Conservation (phyloP, 2,113 vertebrate species). For the Rattus rattus region DNA sequence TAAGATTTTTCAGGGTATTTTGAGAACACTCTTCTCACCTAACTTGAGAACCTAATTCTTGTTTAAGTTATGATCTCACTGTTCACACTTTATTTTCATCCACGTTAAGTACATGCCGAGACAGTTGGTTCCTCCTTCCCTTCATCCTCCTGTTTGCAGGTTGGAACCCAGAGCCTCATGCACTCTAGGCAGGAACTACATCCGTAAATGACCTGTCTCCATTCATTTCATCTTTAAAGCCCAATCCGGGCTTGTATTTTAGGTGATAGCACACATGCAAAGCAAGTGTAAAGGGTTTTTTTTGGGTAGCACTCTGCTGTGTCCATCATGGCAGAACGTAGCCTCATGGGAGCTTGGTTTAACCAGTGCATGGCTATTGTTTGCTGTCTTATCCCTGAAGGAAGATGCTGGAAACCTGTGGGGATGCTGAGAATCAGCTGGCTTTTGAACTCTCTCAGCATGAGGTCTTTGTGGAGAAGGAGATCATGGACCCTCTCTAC, state of each 20-base stretch:
- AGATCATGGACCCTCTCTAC: constrained; percentile 95
- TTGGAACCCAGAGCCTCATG: background rate
- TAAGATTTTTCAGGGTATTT: background rate
- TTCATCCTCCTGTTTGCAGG: background rate
- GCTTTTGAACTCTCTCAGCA: constrained; percentile 95
- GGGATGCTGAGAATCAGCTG: constrained; percentile 95
- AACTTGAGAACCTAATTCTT: background rate
- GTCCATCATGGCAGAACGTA: background rate
- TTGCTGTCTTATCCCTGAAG: constrained; percentile 83
- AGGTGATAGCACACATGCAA: no score
- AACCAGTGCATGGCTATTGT: background rate
- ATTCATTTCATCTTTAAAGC: background rate
- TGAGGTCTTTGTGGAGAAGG: constrained; percentile 95
- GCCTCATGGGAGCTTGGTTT: accelerated
- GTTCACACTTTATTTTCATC: background rate
- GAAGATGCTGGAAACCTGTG: constrained; percentile 97
- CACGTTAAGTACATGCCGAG: background rate
- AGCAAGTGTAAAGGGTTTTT: background rate
- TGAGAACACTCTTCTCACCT: background rate
- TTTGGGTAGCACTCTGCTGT: accelerated
- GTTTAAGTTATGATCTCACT: background rate
- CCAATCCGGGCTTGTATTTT: background rate
- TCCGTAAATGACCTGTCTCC: background rate
- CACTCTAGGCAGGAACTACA: background rate
- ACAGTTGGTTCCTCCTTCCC: background rate